phyloP scores from a whole-genome alignment of 2,888 invertebrate genomes.

The Drosophila meridionalis region DNA sequence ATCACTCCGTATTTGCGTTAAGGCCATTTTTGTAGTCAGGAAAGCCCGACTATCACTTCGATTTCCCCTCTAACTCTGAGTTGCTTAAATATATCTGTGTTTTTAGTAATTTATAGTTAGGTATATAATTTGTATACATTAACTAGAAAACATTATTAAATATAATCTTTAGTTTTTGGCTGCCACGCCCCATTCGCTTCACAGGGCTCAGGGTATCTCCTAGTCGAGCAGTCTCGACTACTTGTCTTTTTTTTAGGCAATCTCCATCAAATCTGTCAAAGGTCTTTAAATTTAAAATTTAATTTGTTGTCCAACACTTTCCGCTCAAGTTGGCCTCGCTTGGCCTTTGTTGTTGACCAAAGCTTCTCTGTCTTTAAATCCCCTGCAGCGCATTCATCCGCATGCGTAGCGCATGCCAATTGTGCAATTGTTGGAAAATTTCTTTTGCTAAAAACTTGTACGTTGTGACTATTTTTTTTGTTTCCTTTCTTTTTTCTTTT shows the following conservation, averaged over 20 bases:
- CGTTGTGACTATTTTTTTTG: slow-evolving; percentile 62
- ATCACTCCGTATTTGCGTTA: too few relatives aligned
- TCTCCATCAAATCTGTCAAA: not conserved
- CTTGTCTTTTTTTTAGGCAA: not conserved
- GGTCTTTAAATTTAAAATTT: slow-evolving; percentile 10
- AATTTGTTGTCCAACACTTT: not conserved
- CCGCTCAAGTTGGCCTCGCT: slow-evolving; percentile 11
- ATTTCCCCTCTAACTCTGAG: too few relatives aligned
- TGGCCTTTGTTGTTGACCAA: slow-evolving; percentile 47
- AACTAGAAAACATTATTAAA: too few relatives aligned
- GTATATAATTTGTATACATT: too few relatives aligned
- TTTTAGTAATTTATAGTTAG: too few relatives aligned
- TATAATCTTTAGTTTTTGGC: too few relatives aligned
- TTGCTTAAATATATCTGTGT: too few relatives aligned
- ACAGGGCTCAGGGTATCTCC: too few relatives aligned
- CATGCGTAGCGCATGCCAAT: slow-evolving; percentile 76
- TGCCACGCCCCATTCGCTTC: too few relatives aligned
- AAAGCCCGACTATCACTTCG: too few relatives aligned
- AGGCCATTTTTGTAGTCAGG: too few relatives aligned
- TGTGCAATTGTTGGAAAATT: slow-evolving; percentile 78
- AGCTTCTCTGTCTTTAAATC: slow-evolving; percentile 34
- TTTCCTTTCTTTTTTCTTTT: slow-evolving; percentile 8
- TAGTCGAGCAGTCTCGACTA: too few relatives aligned
- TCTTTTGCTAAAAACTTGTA: slow-evolving; percentile 67
- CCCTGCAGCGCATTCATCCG: slow-evolving; percentile 61